phyloP scores from a whole-genome alignment of 2,797 vertebrate genomes.

The Mus caroli region DNA sequence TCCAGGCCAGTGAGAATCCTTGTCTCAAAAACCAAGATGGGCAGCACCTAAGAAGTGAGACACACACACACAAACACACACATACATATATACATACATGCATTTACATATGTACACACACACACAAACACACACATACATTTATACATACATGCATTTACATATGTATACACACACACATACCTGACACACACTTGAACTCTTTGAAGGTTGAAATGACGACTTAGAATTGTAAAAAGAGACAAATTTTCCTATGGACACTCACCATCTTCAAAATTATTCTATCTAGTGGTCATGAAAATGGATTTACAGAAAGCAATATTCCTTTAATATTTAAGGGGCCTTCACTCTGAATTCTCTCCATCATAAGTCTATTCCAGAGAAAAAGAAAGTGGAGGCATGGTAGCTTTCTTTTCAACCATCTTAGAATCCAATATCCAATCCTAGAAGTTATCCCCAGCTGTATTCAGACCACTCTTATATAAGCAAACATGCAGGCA shows the following conservation, averaged over 20 bases:
- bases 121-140: not conserved
- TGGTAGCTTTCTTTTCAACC: not conserved
- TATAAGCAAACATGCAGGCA: constrained; percentile 62
- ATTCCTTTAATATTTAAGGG: not conserved
- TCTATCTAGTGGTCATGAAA: not conserved
- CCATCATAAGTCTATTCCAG: not conserved
- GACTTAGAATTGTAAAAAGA: constrained; percentile 9
- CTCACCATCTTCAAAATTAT: not conserved
- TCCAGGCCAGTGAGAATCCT: not conserved
- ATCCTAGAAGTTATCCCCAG: not conserved
- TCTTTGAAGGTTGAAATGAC: not conserved
- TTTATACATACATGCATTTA: not conserved
- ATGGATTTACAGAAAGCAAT: not conserved
- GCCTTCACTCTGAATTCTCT: not conserved
- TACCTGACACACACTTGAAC: not conserved
- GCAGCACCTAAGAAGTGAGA: not conserved
- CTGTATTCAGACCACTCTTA: constrained; percentile 21
- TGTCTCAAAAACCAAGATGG: not conserved
- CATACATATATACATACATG: not conserved
- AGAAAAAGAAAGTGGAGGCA: not conserved
- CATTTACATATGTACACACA: not conserved
- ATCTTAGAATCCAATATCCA: not conserved
- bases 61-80: not conserved
- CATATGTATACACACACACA: not conserved
- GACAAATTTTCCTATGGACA: not conserved